Conservation (phyloP, 1,140 invertebrate genomes). For the Diachasma alloeum region DNA sequence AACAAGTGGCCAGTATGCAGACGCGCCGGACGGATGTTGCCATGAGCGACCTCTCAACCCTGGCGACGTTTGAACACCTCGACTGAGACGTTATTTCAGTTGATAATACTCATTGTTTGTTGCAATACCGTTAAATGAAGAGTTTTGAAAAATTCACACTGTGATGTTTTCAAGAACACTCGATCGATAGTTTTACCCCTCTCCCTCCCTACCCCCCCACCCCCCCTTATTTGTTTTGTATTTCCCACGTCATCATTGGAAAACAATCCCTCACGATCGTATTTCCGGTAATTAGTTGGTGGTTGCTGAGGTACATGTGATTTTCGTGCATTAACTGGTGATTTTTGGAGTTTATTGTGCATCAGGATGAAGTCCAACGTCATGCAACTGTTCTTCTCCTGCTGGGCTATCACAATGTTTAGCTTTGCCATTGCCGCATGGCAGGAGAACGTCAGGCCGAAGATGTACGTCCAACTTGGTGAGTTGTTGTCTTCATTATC, state of each 20-base stretch:
- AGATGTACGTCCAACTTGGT: slow-evolving; percentile 89
- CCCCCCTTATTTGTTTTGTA: background rate
- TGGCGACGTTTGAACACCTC: slow-evolving; percentile 15
- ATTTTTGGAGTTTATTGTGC: background rate
- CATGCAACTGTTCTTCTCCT: slow-evolving; percentile 29
- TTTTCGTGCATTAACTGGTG: background rate
- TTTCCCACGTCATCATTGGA: background rate
- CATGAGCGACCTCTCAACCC: slow-evolving; percentile 26
- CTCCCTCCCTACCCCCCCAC: too few relatives aligned
- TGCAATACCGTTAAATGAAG: background rate
- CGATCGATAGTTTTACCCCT: too few relatives aligned
- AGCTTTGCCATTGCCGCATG: slow-evolving; percentile 67
- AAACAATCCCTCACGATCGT: background rate
- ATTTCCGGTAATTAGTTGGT: background rate
- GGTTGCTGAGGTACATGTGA: background rate
- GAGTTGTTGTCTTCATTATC: slow-evolving; percentile 58
- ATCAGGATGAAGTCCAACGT: slow-evolving; percentile 26
- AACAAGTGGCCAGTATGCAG: slow-evolving; percentile 35
- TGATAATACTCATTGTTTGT: background rate
- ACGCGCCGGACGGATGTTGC: slow-evolving; percentile 33
- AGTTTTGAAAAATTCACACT: background rate
- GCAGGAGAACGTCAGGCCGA: slow-evolving; percentile 87
- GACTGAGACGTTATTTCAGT: slow-evolving; percentile 12
- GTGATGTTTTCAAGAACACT: background rate
- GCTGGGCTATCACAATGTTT: slow-evolving; percentile 46